Evolutionary conservation across 2,888 invertebrate species (phyloP).

Genomic region (Pristionchus fissidentatus): DNA sequence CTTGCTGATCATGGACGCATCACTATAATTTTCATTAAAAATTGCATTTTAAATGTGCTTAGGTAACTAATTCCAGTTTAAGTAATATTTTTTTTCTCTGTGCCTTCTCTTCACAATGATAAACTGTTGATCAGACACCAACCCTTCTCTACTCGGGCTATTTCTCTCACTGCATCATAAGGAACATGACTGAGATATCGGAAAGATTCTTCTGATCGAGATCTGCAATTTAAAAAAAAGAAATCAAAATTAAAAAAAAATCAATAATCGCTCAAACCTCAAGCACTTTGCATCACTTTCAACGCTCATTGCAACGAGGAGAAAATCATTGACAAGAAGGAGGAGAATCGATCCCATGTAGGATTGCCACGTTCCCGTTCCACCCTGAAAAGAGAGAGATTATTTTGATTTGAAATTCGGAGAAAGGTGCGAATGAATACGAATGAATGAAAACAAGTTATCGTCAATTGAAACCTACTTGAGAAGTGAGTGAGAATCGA

Average conservation of each 20-base stretch:
- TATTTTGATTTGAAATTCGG: no score
- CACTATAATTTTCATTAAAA: no score
- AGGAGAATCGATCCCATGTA: neutral
- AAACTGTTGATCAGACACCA: neutral
- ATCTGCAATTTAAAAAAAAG: no score
- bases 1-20: no score
- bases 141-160: constrained; percentile 27
- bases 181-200: neutral
- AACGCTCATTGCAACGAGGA: neutral
- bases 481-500: constrained; percentile 14
- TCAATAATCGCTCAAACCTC: neutral
- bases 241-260: no score
- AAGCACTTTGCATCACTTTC: constrained; percentile 2
- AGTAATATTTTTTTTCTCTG: no score
- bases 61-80: no score
- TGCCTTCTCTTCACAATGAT: neutral
- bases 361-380: neutral
- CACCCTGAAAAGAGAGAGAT: constrained; percentile 11
- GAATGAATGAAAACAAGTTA: neutral
- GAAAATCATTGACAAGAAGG: constrained; percentile 33
- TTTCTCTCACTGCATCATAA: constrained; percentile 27
- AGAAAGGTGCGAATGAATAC: no score
- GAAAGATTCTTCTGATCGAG: constrained; percentile 1
- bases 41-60: no score
- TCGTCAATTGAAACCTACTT: neutral